These are phyloP conservation scores for Brachycybe producta DNA, from an alignment of 2,888 invertebrate species.

Conservation along the genomic window DNA sequence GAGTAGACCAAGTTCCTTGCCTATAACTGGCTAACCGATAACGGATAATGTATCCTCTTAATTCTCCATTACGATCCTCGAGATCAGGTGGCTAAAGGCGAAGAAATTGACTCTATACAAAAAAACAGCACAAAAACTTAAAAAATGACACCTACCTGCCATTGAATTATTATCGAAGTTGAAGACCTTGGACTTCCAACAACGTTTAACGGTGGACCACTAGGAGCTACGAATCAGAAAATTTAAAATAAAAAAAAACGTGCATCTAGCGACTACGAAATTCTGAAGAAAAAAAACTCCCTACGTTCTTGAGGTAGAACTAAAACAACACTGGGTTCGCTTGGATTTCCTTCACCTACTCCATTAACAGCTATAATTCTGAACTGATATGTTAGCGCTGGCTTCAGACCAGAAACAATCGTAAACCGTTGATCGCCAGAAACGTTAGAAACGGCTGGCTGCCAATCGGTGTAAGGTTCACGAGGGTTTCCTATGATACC, in stretches of 20 bases:
- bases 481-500: slow-evolving; percentile 51
- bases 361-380: slow-evolving; percentile 91
- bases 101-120: background rate
- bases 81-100: slow-evolving; percentile 63
- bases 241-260: background rate
- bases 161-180: slow-evolving; percentile 90
- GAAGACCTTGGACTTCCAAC: slow-evolving; percentile 88
- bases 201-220: slow-evolving; percentile 86
- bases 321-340: slow-evolving; percentile 75
- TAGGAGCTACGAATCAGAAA: slow-evolving; percentile 56
- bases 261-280: too few relatives aligned
- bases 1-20: slow-evolving; percentile 77
- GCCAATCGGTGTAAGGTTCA: slow-evolving; percentile 73
- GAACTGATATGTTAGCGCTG: slow-evolving; percentile 91
- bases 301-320: slow-evolving; percentile 92
- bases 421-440: slow-evolving; percentile 65
- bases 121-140: background rate
- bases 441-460: slow-evolving; percentile 73
- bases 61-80: slow-evolving; percentile 87
- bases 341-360: slow-evolving; percentile 86
- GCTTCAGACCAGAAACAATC: slow-evolving; percentile 70
- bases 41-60: slow-evolving; percentile 81
- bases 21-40: slow-evolving; percentile 79
- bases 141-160: slow-evolving; percentile 43
- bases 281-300: slow-evolving; percentile 26